Base-by-base conservation (phyloP, 2,888 invertebrate species). In the Choristoneura rosaceana region DNA sequence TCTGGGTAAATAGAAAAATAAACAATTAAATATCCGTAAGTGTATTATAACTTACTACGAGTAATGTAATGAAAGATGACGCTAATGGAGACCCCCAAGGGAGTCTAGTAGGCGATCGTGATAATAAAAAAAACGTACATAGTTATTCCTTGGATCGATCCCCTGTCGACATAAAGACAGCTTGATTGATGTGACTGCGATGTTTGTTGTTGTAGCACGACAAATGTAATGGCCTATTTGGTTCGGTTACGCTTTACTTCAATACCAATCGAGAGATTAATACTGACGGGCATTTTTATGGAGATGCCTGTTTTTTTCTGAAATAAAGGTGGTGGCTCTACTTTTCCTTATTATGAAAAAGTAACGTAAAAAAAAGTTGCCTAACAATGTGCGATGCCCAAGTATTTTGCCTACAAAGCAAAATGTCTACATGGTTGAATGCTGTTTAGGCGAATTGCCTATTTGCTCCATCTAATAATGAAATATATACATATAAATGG, bases 131-230 rank as follows among this genome's bases (percentile, higher is more conserved):
- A 82, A 84, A 79, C 78, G 81, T 82, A 79, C 79, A 76, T 81
- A 81, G 81, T 84, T 84, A 85, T 84, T 84, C 80, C 75, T 79
- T 82, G 76, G 81, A 84, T 76, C 83, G 85, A 84, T 80, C 83
- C 84, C 81, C 82, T 85, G 84, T 87, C 90, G 88, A 88, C 85
- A 85, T 86, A 82, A 86, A 86, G 89, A 88, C 90, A 87, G 86
- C 81, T 90, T 91, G 91, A 91, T 90, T 84, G 90, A 91, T 90
- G 90, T 80, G 86, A 85, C 88, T 83, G 81, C 85, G 85, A 87
- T 87, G 87, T 87, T 87, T 76, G 75, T 88, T 87, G 85, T 87
- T 80, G 82, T 82, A 87, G 82, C 84, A 81, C 80, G 74, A 79
- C 81, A 82, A 83, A 82, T 83, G 82, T 84, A 85, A 85, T 84